Conservation (phyloP, 2,113 vertebrate species). For the Fregata magnificens region DNA sequence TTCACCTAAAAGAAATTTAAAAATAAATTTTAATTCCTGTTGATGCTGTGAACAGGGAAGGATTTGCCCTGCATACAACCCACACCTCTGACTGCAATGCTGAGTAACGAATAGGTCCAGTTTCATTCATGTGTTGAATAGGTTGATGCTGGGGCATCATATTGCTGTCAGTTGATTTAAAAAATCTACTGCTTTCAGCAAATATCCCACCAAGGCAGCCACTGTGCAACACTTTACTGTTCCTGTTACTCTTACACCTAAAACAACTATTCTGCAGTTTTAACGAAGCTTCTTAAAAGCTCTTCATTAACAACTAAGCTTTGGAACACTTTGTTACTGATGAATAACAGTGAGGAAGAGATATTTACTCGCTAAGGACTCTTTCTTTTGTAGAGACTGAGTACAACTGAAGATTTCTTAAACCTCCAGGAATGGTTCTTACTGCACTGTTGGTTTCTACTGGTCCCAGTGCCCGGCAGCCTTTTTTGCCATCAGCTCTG, state of each 20-base stretch:
- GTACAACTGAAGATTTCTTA: neutral
- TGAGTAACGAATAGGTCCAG: neutral
- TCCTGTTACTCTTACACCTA: neutral
- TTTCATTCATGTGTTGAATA: neutral
- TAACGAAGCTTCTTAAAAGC: neutral
- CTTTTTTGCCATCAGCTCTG: neutral
- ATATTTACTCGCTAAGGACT: neutral
- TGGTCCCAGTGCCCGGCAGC: neutral
- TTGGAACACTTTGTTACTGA: neutral
- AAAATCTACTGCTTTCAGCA: neutral
- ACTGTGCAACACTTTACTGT: neutral
- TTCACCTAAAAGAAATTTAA: neutral
- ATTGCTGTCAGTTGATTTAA: neutral
- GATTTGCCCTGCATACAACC: neutral
- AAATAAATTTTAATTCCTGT: neutral
- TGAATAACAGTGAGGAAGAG: neutral
- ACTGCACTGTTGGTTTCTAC: neutral
- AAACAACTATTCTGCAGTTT: neutral
- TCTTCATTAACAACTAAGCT: neutral
- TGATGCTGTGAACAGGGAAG: neutral
- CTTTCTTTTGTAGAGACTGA: neutral
- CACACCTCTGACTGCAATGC: neutral
- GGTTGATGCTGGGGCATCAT: neutral
- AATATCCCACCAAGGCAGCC: neutral
- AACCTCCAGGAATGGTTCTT: neutral